These are phyloP conservation scores for Neostethus bicornis DNA, from an alignment of 2,797 vertebrate species.

Conservation along the genomic window DNA sequence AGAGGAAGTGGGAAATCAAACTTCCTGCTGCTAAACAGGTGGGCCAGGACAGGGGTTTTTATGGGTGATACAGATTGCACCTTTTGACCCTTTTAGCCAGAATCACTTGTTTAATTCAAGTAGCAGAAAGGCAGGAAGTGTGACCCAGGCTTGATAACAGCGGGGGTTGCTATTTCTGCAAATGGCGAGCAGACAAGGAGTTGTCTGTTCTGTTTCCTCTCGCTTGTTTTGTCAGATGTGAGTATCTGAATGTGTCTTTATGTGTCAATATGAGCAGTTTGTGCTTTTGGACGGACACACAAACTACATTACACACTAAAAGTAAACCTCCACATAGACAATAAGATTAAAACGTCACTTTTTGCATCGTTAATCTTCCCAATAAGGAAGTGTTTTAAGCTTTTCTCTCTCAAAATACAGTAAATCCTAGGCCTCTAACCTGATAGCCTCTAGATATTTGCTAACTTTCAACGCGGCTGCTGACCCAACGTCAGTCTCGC, in stretches of 20 bases:
- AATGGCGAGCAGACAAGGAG: conserved; percentile 57
- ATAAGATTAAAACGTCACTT: neutral
- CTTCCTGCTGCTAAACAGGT: conserved; percentile 60
- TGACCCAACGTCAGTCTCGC: conserved; percentile 49
- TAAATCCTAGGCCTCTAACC: conserved; percentile 11
- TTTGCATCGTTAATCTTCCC: neutral
- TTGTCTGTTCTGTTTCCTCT: conserved; percentile 69
- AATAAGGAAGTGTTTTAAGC: neutral
- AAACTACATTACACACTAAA: conserved; percentile 27
- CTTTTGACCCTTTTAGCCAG: conserved; percentile 44
- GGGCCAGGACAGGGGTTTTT: neutral
- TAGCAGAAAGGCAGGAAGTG: conserved; percentile 69
- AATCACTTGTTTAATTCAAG: conserved; percentile 33
- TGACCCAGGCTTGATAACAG: conserved; percentile 67
- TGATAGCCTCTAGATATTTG: conserved; percentile 14
- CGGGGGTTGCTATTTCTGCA: conserved; percentile 62
- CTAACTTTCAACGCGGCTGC: conserved; percentile 24
- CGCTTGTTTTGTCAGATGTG: conserved; percentile 72
- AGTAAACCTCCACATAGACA: neutral
- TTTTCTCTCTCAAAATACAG: neutral
- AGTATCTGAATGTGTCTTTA: conserved; percentile 62
- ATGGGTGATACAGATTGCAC: conserved; percentile 1
- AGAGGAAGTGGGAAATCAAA: conserved; percentile 70
- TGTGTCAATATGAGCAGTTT: conserved; percentile 61
- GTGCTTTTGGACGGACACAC: conserved; percentile 36